These are phyloP conservation scores for Cerastis rubricosa DNA, from an alignment of 2,888 invertebrate genomes.

Conservation along the genomic window DNA sequence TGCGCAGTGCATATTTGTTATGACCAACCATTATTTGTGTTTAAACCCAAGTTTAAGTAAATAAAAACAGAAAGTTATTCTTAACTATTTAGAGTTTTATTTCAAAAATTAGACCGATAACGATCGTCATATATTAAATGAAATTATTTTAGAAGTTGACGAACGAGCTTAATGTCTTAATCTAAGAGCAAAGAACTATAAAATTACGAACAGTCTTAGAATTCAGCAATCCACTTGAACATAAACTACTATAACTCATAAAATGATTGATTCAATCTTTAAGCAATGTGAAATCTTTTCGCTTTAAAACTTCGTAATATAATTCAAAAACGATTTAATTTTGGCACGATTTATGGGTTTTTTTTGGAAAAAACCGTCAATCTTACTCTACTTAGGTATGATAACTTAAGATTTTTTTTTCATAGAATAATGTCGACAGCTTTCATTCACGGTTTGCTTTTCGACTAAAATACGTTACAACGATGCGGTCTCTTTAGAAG, in stretches of 20 bases:
- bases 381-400: not conserved
- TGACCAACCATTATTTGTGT: not conserved
- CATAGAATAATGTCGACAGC: not conserved
- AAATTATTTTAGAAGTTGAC: not conserved
- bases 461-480: not conserved
- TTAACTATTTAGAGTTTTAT: not conserved
- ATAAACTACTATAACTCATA: conserved; percentile 38
- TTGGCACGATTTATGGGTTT: not conserved
- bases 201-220: conserved; percentile 12
- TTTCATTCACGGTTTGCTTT: not conserved
- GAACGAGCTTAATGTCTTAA: not conserved
- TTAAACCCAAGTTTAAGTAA: not conserved
- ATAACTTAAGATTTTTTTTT: not conserved
- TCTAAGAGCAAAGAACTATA: conserved; percentile 9
- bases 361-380: not conserved
- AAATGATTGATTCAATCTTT: conserved; percentile 35
- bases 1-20: no score
- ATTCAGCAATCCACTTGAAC: not conserved
- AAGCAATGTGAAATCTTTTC: conserved; percentile 10
- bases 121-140: not conserved
- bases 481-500: not conserved
- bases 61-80: not conserved
- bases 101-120: not conserved
- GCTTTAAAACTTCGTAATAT: not conserved
- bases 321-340: conserved; percentile 18